Percentiles rank a stretch among this genome's conserved stretches.
phyloP scores from a whole-genome alignment of 2,888 invertebrate genomes.

The Morpho achilles region DNA sequence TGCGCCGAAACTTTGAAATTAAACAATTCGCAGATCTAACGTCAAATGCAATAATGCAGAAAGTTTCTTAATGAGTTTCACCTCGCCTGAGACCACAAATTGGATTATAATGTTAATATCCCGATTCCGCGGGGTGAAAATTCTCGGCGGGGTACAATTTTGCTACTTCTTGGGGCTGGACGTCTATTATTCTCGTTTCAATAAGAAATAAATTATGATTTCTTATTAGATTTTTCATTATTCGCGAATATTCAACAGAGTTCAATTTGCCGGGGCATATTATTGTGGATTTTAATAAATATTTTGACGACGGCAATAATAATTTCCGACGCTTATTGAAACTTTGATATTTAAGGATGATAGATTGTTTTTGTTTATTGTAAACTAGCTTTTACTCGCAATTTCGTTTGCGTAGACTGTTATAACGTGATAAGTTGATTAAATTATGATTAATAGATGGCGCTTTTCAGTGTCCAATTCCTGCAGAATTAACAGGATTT shows the following conservation, averaged over 20 bases:
- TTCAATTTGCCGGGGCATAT: conserved; percentile 61
- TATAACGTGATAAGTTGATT: too few relatives aligned
- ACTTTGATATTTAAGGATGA: too few relatives aligned
- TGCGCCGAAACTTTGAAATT: conserved; percentile 29
- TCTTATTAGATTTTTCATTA: conserved; percentile 77
- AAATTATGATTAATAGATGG: too few relatives aligned
- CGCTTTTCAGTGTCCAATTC: too few relatives aligned
- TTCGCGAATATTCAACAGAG: conserved; percentile 66
- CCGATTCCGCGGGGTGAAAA: conserved; percentile 50
- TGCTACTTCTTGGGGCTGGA: conserved; percentile 55
- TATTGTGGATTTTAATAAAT: conserved; percentile 61
- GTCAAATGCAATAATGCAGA: conserved; percentile 70
- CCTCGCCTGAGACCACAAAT: conserved; percentile 64
- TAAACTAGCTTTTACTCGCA: too few relatives aligned
- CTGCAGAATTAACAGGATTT: too few relatives aligned
- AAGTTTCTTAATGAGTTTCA: conserved; percentile 71
- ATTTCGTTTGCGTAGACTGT: too few relatives aligned
- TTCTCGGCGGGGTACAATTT: conserved; percentile 60
- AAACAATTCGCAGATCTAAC: conserved; percentile 44
- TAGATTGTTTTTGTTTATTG: too few relatives aligned
- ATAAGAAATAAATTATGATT: conserved; percentile 78
- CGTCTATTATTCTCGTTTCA: conserved; percentile 76
- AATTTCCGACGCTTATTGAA: background rate
- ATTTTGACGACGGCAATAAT: conserved; percentile 36
- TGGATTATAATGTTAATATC: conserved; percentile 76